Evolutionary conservation across 2,888 invertebrate genomes (phyloP), one percentile per base, ranked within the genome.

Genomic region (Platynereis dumerilii): DNA sequence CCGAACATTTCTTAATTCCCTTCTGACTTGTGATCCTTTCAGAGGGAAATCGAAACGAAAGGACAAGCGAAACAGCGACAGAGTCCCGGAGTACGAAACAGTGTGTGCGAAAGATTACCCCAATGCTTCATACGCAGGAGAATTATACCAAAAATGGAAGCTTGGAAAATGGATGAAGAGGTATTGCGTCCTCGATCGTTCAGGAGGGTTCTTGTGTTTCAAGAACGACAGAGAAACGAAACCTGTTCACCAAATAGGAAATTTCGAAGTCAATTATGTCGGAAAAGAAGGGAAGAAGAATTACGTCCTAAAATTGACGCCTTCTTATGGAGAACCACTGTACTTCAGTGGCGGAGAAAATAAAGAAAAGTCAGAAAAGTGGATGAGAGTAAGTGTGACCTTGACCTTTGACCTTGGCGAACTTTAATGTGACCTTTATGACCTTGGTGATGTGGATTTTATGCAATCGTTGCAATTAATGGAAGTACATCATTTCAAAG

Each of bases 341-440:
- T 66, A 72, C 22, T 79, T 80, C 62, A n/a, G n/a, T n/a, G 68
- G 75, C 10, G 77, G 75, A 2, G 79, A 79, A 60, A 76, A 74
- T 59, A 78, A 75, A 56, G 79, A 80, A 12, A 78, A 76, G 75
- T 79, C 78, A 1, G 72, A 74, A 24, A 55, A 69, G 17, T 81
- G 81, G 81, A 73, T 75, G 66, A 75, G 78, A 72, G 81, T 81
- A 60, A 59, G 74, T 64, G 15, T 17, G 28, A 22, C 42, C 17
- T n/a, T n/a, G n/a, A n/a, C n/a, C n/a, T n/a, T n/a, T n/a, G n/a
- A n/a, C n/a, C n/a, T 39, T 17, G 22, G 10, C n/a, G 24, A 26
- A 29, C 28, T 55, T 53, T 17, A 17, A 1, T 27, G 24, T 24
- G 1, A n/a, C 29, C 20, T 15, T 61, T 28, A 29, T 12, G 20